Evolutionary conservation across 2,797 vertebrate species (phyloP).

Genomic region (Manis javanica): DNA sequence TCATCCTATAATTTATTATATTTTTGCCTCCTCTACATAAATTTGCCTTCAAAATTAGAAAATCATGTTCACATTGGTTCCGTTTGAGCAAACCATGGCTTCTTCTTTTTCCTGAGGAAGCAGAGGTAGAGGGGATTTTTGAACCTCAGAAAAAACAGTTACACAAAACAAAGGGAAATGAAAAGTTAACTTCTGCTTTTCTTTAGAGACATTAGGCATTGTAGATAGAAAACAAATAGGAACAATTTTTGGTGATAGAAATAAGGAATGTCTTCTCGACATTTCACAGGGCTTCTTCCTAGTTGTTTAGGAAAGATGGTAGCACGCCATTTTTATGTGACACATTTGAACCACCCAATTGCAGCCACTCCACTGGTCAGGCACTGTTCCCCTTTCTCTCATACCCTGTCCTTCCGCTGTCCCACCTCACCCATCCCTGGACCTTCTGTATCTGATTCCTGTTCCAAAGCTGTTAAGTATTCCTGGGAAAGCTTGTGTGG

Average conservation of each 20-base stretch:
- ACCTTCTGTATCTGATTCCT: background rate
- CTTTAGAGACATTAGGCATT: background rate
- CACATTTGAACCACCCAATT: background rate
- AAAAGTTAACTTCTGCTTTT: background rate
- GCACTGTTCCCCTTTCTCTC: background rate
- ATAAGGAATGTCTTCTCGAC: background rate
- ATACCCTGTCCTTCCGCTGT: background rate
- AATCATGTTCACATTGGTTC: background rate
- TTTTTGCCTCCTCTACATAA: background rate
- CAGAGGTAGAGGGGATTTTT: background rate
- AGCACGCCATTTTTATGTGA: background rate
- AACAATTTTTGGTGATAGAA: background rate
- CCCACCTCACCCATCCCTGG: background rate
- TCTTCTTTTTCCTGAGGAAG: background rate
- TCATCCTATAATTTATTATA: background rate
- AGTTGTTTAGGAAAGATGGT: background rate
- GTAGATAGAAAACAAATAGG: background rate
- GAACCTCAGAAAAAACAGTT: background rate
- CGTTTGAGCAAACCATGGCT: background rate
- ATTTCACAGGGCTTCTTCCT: background rate
- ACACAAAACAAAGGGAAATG: background rate
- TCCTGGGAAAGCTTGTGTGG: background rate
- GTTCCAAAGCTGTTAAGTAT: background rate
- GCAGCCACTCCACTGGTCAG: background rate
- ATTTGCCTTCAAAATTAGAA: constrained; percentile 45